Evolutionary conservation across 1,140 invertebrate species (phyloP).

Genomic region (Adoxophyes honmai): DNA sequence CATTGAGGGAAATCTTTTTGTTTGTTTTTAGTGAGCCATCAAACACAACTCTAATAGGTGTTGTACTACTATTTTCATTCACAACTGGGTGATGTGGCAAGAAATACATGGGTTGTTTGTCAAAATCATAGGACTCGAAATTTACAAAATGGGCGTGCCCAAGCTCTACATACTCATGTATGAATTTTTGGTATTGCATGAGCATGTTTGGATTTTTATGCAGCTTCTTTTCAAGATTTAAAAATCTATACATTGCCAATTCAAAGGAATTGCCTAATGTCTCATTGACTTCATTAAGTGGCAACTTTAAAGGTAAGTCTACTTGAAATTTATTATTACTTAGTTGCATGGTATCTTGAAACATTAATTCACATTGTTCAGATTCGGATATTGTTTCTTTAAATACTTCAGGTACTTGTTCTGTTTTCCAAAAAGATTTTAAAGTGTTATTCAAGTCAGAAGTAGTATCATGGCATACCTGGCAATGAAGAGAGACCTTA

Average conservation of each 20-base stretch:
- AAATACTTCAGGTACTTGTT: conserved; percentile 16
- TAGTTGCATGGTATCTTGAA: conserved; percentile 8
- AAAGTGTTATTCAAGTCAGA: too few relatives aligned
- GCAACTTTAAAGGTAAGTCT: conserved; percentile 17
- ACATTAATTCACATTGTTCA: conserved; percentile 3
- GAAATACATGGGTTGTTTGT: not conserved
- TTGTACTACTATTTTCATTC: not conserved
- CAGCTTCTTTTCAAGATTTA: conserved; percentile 17
- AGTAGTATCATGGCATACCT: too few relatives aligned
- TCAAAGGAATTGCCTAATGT: conserved; percentile 16
- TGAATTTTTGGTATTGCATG: conserved; percentile 16
- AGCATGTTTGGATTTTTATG: conserved; percentile 10
- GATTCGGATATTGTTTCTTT: conserved; percentile 1
- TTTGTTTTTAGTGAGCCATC: not conserved
- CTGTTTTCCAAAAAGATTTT: not conserved
- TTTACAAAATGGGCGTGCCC: not conserved
- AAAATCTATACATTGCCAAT: conserved; percentile 17
- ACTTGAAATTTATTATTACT: conserved; percentile 20
- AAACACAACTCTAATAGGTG: not conserved
- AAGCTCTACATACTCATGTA: conserved; percentile 16
- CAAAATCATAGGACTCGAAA: not conserved
- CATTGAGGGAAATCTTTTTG: not conserved
- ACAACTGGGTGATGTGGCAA: not conserved
- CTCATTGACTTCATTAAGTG: conserved; percentile 4
- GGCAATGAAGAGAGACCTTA: too few relatives aligned